A percentile compares a stretch with the other conserved stretches of the same genome.
phyloP scores from a whole-genome alignment of 2,113 vertebrate species.

The Lagopus muta region DNA sequence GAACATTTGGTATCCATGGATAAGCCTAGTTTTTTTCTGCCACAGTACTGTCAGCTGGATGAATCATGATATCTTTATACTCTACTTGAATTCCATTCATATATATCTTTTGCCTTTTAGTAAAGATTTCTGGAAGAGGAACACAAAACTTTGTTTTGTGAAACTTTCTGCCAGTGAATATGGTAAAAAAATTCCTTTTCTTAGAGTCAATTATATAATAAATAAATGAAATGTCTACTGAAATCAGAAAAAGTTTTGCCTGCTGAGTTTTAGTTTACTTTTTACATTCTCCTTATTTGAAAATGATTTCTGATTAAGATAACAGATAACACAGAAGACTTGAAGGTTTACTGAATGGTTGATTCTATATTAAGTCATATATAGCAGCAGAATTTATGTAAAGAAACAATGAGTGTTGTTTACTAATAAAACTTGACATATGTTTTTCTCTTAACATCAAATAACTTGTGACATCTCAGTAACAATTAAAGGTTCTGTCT shows the following conservation, averaged over 20 bases:
- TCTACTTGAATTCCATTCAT: neutral
- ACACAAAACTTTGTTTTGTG: neutral
- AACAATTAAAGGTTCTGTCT: neutral
- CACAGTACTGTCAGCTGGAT: fast-evolving
- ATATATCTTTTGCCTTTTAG: neutral
- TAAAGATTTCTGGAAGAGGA: neutral
- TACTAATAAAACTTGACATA: neutral
- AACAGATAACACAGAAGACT: neutral
- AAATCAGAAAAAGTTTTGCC: neutral
- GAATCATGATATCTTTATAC: neutral
- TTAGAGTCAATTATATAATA: neutral
- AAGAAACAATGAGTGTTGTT: neutral
- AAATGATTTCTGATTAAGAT: neutral
- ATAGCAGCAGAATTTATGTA: neutral
- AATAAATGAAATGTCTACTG: neutral
- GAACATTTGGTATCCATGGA: slow-evolving; percentile 44
- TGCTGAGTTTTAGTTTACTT: neutral
- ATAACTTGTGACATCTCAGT: neutral
- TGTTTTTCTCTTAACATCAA: neutral
- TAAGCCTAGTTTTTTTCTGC: neutral
- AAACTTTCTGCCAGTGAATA: neutral
- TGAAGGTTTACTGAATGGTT: neutral
- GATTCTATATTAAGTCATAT: neutral
- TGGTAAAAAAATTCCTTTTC: neutral
- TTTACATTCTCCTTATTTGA: neutral